These are phyloP conservation scores for Drosophila neotestacea DNA, from an alignment of 2,888 invertebrate species.

Conservation along the genomic window DNA sequence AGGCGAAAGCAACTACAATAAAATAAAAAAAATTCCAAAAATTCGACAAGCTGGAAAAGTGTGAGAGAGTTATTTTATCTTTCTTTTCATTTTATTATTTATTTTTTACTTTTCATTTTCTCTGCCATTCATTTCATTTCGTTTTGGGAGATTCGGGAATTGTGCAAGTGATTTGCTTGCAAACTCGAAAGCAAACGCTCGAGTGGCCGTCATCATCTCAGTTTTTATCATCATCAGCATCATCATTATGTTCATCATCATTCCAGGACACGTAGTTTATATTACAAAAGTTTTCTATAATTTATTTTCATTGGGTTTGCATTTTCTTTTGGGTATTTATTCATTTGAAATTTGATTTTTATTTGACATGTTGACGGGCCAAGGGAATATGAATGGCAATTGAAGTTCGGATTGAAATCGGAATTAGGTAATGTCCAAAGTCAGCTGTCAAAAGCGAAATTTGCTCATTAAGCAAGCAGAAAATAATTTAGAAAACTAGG, in stretches of 20 bases:
- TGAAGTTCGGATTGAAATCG: slow-evolving; percentile 11
- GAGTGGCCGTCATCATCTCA: slow-evolving; percentile 38
- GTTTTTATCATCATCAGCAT: slow-evolving; percentile 17
- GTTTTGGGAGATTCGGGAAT: slow-evolving; percentile 66
- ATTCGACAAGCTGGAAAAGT: slow-evolving; percentile 19
- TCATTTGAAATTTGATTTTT: slow-evolving; percentile 81
- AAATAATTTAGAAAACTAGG: background rate
- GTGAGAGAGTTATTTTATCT: slow-evolving; percentile 18
- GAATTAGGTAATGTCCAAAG: slow-evolving; percentile 8
- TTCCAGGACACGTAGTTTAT: slow-evolving; percentile 67
- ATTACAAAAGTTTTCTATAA: slow-evolving; percentile 77
- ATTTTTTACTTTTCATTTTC: slow-evolving; percentile 21
- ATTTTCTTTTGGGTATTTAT: slow-evolving; percentile 70
- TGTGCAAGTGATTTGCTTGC: slow-evolving; percentile 67
- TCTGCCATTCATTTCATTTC: slow-evolving; percentile 51
- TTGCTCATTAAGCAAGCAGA: slow-evolving; percentile 60
- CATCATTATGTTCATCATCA: slow-evolving; percentile 30
- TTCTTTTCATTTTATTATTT: slow-evolving; percentile 7
- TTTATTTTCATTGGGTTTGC: slow-evolving; percentile 78
- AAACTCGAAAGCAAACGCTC: slow-evolving; percentile 49
- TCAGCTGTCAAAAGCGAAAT: slow-evolving; percentile 44
- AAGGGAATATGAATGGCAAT: slow-evolving; percentile 43
- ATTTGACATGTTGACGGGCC: slow-evolving; percentile 78
- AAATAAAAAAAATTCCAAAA: slow-evolving; percentile 20
- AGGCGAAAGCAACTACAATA: slow-evolving; percentile 30